phyloP scores from a whole-genome alignment of 2,888 invertebrate genomes.

The Nysson spinosus region DNA sequence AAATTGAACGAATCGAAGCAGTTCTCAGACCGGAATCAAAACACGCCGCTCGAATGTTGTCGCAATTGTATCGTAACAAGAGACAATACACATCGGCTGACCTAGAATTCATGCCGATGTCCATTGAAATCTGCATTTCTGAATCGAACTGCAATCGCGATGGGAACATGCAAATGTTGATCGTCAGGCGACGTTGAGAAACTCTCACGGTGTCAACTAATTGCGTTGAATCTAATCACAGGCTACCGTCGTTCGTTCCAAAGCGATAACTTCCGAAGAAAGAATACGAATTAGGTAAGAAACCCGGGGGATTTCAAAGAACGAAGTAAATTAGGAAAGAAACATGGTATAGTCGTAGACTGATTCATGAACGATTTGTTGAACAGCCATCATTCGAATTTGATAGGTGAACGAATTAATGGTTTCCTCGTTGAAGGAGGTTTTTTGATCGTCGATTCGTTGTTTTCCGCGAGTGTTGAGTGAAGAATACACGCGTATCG shows the following conservation, averaged over 20 bases:
- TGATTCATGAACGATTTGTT: no score
- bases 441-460: constrained; percentile 13
- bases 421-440: no score
- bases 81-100: constrained; percentile 50
- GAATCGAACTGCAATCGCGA: constrained; percentile 53
- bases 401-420: no score
- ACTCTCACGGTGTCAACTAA: constrained; percentile 37
- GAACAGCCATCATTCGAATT: no score
- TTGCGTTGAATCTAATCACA: constrained; percentile 30
- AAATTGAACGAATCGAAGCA: constrained; percentile 18
- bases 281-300: no score
- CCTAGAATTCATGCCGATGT: constrained; percentile 52
- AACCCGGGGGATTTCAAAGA: no score
- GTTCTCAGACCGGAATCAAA: constrained; percentile 3
- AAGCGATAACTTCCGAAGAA: no score
- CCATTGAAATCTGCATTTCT: constrained; percentile 48
- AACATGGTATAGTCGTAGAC: no score
- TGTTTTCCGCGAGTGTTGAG: constrained; percentile 45
- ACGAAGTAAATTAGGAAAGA: no score
- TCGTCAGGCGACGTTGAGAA: constrained; percentile 23
- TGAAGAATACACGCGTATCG: constrained; percentile 43
- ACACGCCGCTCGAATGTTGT: constrained; percentile 40
- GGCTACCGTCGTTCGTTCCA: no score
- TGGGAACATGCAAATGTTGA: constrained; percentile 45
- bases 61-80: constrained; percentile 55